phyloP scores from a whole-genome alignment of 2,797 vertebrate species.

The Anomalospiza imberbis region DNA sequence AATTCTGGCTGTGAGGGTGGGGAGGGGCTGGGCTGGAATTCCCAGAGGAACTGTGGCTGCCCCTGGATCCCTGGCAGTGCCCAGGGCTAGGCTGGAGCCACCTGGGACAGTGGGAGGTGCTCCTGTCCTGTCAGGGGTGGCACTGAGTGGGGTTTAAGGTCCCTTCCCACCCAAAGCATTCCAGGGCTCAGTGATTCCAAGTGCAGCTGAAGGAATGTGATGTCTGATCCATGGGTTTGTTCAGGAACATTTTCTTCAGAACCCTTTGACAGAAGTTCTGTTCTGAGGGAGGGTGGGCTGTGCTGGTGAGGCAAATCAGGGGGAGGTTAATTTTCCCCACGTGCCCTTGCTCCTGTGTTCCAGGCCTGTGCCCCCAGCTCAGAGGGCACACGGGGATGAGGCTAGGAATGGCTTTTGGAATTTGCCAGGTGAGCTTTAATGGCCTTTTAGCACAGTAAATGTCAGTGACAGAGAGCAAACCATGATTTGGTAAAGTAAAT shows the following conservation, averaged over 20 bases:
- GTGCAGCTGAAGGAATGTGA: neutral
- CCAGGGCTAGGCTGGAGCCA: rapidly evolving
- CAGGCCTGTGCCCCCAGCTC: neutral
- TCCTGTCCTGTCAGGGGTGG: neutral
- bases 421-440: neutral
- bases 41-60: neutral
- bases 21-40: neutral
- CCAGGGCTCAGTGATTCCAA: neutral
- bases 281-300: neutral
- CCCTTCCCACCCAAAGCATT: rapidly evolving
- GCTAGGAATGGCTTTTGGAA: neutral
- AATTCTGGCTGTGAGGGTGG: neutral
- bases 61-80: neutral
- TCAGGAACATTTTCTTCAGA: neutral
- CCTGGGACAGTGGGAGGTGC: neutral
- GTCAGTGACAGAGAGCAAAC: neutral
- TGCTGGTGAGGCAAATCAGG: neutral
- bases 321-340: neutral
- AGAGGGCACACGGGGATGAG: neutral
- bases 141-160: rapidly evolving
- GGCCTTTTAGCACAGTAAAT: neutral
- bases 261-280: neutral
- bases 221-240: rapidly evolving
- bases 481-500: neutral
- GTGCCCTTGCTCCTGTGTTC: rapidly evolving